Base-by-base conservation (phyloP, 2,797 vertebrate genomes). In the Erithacus rubecula region DNA sequence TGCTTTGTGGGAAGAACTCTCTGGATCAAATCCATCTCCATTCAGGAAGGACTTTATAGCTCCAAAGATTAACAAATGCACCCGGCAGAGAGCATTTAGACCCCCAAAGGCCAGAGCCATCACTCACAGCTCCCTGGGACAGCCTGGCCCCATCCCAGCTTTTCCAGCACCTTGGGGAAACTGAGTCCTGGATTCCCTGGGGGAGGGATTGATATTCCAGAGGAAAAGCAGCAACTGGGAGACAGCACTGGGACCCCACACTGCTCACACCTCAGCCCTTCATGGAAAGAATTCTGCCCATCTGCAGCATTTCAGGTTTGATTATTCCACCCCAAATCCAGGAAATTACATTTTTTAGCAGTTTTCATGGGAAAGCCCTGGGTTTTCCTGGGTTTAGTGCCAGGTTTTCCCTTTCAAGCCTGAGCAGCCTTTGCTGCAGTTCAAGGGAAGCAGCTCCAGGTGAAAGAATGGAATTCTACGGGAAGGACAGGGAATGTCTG, bases 191-290 rank as follows among this genome's bases (percentile, higher is more conserved):
- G 26, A 20, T 39, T 36, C 0, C 1, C 4, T 4, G 36, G 10
- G 56, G 39, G 23, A 59, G 16, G 58, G 43, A 37, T 8, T 26
- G 62, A 17, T 14, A 26, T 34, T 64, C 30, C 2, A 6, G 29
- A 10, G 65, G 37, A 49, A 26, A n/a, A 69, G n/a, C 56, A 30
- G 62, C 29, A 6, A 5, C 2, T 0, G 0, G n/a, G n/a, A 47
- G 49, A 7, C 30, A 21, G 43, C 58, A 21, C 11, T 1, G 2
- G 34, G 43, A 58, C 5, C 34, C 30, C 16, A 19, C 6, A 2
- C 47, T 41, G 29, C 11, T n/a, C 12, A 3, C 17, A 26, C 23
- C 7, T 12, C 62, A 26, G 37, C 24, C 84, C 41, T n/a, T 62
- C 14, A 16, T 2, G 2, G 36, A 44, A 52, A 44, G 51, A 27